Percentiles rank a stretch among this genome's conserved stretches.
These are phyloP conservation scores for Ormyrus labotus DNA, from an alignment of 2,888 invertebrate genomes.

Conservation along the genomic window DNA sequence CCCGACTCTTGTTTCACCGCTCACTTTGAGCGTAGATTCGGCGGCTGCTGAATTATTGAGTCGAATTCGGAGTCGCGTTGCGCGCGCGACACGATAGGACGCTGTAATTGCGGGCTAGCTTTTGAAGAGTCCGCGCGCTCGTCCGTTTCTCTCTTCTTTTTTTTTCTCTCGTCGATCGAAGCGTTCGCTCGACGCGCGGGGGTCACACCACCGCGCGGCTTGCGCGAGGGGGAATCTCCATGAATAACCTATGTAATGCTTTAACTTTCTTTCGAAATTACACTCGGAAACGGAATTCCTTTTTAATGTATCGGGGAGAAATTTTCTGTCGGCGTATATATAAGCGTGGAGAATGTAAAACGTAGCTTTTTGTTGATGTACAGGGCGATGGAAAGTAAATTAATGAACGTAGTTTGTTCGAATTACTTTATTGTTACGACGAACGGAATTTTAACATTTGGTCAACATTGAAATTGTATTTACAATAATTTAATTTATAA, in stretches of 20 bases:
- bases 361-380: no score
- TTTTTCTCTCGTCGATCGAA: neutral
- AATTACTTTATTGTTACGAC: no score
- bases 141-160: neutral
- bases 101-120: slow-evolving; percentile 29
- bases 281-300: slow-evolving; percentile 1
- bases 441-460: no score
- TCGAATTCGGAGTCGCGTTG: slow-evolving; percentile 12
- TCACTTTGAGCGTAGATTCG: neutral
- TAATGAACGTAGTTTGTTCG: no score
- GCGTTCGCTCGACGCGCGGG: no score
- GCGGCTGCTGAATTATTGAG: slow-evolving; percentile 24
- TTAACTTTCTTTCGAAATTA: slow-evolving; percentile 15
- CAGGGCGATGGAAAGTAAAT: no score
- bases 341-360: no score
- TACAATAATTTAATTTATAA: no score
- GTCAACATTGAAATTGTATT: no score
- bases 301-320: neutral
- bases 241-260: slow-evolving; percentile 28
- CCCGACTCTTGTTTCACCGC: neutral
- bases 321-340: no score
- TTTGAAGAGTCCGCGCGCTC: slow-evolving; percentile 5
- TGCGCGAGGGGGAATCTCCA: neutral
- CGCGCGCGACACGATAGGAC: neutral
- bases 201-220: no score